These are phyloP conservation scores for Takifugu rubripes DNA, from an alignment of 2,797 vertebrate species.

Conservation along the genomic window DNA sequence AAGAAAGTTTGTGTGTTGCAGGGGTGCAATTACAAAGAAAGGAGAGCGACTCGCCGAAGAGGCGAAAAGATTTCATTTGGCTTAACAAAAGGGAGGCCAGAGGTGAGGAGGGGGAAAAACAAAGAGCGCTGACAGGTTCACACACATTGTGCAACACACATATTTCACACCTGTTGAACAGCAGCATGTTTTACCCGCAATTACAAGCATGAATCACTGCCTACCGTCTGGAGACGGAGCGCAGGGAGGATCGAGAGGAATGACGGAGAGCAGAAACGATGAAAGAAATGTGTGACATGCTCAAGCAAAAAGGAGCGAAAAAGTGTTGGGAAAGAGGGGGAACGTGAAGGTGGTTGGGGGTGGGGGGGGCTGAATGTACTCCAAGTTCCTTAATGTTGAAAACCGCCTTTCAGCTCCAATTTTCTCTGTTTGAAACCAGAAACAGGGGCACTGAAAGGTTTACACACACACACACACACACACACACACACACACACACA, in stretches of 20 bases:
- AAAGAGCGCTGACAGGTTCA: slow-evolving; percentile 2
- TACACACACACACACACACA: slow-evolving; percentile 33
- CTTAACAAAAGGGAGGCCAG: slow-evolving; percentile 29
- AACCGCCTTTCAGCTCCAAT: slow-evolving; percentile 74
- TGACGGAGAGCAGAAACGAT: slow-evolving; percentile 39
- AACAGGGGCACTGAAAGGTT: slow-evolving; percentile 58
- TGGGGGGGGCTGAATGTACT: slow-evolving; percentile 33
- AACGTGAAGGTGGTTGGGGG: neutral
- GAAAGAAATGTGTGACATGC: slow-evolving; percentile 23
- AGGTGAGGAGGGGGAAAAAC: too few species aligned
- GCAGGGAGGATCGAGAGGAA: slow-evolving; percentile 24
- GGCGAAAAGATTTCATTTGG: slow-evolving; percentile 20
- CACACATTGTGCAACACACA: slow-evolving; percentile 49
- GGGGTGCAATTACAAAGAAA: slow-evolving; percentile 24
- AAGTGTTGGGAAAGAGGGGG: slow-evolving; percentile 21
- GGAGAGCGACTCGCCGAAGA: slow-evolving; percentile 32
- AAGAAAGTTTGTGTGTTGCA: slow-evolving; percentile 17
- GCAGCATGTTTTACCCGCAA: slow-evolving; percentile 67
- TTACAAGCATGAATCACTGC: slow-evolving; percentile 69
- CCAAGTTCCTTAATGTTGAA: slow-evolving; percentile 50
- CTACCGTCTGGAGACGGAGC: slow-evolving; percentile 38
- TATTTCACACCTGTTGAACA: slow-evolving; percentile 76
- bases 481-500: slow-evolving; percentile 14
- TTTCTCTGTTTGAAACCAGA: slow-evolving; percentile 76
- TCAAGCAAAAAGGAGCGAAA: slow-evolving; percentile 4